Evolutionary conservation across 2,797 vertebrate species (phyloP).

Genomic region (Falco novaeseelandiae): DNA sequence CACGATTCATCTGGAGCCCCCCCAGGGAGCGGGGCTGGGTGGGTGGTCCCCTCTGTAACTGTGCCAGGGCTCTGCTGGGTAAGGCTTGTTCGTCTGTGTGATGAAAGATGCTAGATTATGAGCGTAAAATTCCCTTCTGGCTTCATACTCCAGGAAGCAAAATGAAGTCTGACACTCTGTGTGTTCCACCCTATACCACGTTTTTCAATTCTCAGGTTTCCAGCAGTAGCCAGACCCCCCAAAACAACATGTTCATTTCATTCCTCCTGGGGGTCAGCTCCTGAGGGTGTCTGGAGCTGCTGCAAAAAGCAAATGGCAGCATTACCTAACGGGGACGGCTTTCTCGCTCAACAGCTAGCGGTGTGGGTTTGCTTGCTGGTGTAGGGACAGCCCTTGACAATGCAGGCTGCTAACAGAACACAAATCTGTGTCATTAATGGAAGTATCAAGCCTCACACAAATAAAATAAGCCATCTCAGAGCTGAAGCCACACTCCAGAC

Average conservation of each 20-base stretch:
- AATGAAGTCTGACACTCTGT: background rate
- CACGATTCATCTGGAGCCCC: background rate
- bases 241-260: background rate
- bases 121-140: background rate
- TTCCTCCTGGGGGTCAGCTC: background rate
- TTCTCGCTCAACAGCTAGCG: background rate
- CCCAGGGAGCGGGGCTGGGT: background rate
- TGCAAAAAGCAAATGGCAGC: background rate
- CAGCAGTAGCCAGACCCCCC: background rate
- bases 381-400: background rate
- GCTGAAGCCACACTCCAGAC: background rate
- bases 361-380: background rate
- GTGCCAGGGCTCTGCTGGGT: background rate
- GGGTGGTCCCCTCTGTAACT: background rate
- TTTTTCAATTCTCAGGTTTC: background rate
- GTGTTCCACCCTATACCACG: background rate
- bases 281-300: background rate
- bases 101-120: background rate
- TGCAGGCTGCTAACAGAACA: background rate
- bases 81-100: background rate
- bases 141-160: background rate
- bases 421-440: background rate
- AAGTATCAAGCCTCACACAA: background rate
- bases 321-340: accelerated
- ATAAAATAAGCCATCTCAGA: background rate